Evolutionary conservation across 2,888 invertebrate genomes (phyloP).

Genomic region (Bedellia somnulentella): DNA sequence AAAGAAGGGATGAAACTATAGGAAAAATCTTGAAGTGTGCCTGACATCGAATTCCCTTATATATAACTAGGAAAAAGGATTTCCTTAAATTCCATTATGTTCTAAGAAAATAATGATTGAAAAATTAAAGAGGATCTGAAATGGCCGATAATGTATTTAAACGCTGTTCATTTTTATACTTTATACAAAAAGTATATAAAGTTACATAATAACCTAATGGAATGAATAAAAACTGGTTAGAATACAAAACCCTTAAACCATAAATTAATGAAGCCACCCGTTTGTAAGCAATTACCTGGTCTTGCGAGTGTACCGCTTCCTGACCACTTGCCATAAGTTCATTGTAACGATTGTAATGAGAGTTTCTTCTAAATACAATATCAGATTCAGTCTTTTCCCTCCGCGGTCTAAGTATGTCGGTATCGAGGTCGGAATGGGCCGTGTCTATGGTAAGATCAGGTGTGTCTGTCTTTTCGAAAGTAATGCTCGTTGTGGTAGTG

Average conservation of each 20-base stretch:
- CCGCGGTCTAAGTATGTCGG: slow-evolving; percentile 61
- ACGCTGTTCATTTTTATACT: no score
- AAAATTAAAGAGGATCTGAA: no score
- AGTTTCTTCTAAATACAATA: slow-evolving; percentile 71
- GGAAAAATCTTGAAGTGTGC: no score
- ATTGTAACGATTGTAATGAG: slow-evolving; percentile 43
- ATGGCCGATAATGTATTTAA: no score
- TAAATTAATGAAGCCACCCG: slow-evolving; percentile 44
- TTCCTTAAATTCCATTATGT: no score
- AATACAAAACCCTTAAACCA: slow-evolving; percentile 48
- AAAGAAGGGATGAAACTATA: no score
- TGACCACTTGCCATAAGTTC: slow-evolving; percentile 47
- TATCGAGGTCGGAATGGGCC: slow-evolving; percentile 20
- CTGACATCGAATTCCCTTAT: no score
- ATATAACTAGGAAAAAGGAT: no score
- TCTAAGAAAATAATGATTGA: no score
- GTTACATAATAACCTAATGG: no score
- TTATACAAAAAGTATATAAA: no score
- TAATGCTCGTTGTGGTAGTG: slow-evolving; percentile 42
- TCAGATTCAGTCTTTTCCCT: slow-evolving; percentile 89
- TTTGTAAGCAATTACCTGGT: slow-evolving; percentile 52
- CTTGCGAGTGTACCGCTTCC: slow-evolving; percentile 59
- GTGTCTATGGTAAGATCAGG: slow-evolving; percentile 39
- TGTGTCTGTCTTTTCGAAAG: slow-evolving; percentile 35
- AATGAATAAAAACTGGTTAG: no score